Conservation (phyloP, 1,140 invertebrate genomes). For the Diabrotica undecimpunctata region DNA sequence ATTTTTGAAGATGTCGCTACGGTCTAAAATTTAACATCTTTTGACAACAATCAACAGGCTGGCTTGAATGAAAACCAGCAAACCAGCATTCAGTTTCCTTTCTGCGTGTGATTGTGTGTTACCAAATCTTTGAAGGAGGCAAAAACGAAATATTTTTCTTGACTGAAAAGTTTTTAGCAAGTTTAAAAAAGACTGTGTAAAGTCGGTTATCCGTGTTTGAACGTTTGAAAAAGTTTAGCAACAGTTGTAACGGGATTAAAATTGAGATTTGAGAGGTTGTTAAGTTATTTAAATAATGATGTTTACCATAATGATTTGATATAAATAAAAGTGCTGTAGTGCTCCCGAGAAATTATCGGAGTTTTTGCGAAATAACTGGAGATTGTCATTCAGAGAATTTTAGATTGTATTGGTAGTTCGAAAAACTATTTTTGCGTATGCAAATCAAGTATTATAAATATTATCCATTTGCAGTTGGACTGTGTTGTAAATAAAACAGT, state of each 20-base stretch:
- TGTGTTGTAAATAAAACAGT: background rate
- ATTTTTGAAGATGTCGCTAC: background rate
- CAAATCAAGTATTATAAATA: too few species aligned
- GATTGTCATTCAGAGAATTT: too few species aligned
- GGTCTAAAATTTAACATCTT: background rate
- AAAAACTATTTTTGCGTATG: too few species aligned
- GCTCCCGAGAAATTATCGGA: background rate
- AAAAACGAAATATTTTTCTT: constrained; percentile 3
- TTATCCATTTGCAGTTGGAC: background rate
- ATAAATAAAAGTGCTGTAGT: constrained; percentile 1
- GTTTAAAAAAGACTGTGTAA: background rate
- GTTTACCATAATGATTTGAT: constrained; percentile 1
- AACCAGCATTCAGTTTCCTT: background rate
- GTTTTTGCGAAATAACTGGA: background rate
- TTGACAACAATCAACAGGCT: constrained; percentile 1
- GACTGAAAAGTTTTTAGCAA: background rate
- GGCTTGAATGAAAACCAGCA: constrained; percentile 1
- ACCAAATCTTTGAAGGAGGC: background rate
- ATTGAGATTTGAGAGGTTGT: background rate
- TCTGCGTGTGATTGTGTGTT: background rate
- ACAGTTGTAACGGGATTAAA: background rate
- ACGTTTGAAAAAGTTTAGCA: background rate
- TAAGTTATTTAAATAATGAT: background rate
- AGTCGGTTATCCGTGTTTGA: background rate
- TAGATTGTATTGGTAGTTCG: too few species aligned